Conservation (phyloP, 2,888 invertebrate genomes). For the Electrophaes corylata region DNA sequence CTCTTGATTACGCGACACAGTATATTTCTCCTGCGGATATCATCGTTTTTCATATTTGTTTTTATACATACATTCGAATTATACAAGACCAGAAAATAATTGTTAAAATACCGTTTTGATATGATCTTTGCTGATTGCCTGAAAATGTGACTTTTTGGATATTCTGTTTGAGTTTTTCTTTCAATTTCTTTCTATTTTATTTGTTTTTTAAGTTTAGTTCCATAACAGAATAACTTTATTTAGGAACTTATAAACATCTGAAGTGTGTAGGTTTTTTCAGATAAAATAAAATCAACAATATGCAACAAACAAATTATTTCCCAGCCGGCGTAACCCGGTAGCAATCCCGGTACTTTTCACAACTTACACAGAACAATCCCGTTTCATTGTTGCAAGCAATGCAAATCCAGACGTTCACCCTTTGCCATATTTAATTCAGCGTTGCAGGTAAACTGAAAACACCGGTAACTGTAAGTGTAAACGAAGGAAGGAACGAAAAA, state of each 20-base stretch:
- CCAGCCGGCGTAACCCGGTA: slow-evolving; percentile 14
- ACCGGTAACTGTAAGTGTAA: slow-evolving; percentile 82
- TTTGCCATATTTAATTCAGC: slow-evolving; percentile 81
- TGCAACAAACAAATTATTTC: slow-evolving; percentile 8
- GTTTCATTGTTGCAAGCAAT: slow-evolving; percentile 74
- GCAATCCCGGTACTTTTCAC: slow-evolving; percentile 38
- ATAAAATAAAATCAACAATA: neutral
- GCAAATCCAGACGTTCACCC: slow-evolving; percentile 81
- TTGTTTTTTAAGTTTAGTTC: no score
- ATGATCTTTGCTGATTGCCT: no score
- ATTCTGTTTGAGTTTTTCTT: no score
- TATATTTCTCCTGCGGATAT: no score
- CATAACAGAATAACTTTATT: no score
- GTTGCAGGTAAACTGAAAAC: slow-evolving; percentile 70
- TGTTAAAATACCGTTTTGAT: no score
- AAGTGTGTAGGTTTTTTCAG: neutral
- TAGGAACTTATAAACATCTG: neutral
- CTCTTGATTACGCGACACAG: no score
- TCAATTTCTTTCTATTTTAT: no score
- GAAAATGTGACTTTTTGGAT: no score
- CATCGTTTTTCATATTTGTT: no score
- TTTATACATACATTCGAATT: no score
- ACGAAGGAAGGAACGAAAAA: slow-evolving; percentile 79
- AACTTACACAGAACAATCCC: slow-evolving; percentile 60
- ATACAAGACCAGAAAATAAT: no score